Evolutionary conservation across 2,113 vertebrate species (phyloP), one percentile per base, ranked within the genome.

Genomic region (Xerus inauris): DNA sequence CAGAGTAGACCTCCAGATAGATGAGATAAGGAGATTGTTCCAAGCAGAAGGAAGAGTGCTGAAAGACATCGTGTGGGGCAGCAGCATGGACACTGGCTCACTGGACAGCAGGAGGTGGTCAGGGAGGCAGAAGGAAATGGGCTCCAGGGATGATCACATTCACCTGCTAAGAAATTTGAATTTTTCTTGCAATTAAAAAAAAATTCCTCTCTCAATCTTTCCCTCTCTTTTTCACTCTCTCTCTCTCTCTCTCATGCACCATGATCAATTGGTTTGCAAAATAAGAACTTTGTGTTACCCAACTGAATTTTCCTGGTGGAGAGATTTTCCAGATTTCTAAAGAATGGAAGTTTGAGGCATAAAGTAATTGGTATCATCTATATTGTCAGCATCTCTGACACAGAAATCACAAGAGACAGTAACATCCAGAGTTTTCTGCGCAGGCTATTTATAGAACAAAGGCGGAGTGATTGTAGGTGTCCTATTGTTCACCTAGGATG

Each of bases 401-500:
- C 24, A 80, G 69, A 93, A 57, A 93, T 80, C 91, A 91, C 59
- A 87, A 83, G 47, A 38, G 7, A 32, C 38, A 82, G 2, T 13
- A 73, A 32, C 4, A 94, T 95, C 95, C 65, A 9, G 92, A 85
- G 72, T 96, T 94, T 95, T 94, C 64, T 69, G 93, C 89, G 26
- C 59, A 94, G 81, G 4, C 47, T 95, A 59, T 94, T 62, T 96
- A 85, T 82, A 69, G 81, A 95, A 98, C 83, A 93, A 96, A 93
- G 89, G 62, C 82, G 45, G 89, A 51, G n/a, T n/a, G 49, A 51
- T 72, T 90, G 81, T 40, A 76, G 49, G 45, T 71, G 45, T 0
- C 83, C 47, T 80, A 77, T 19, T 91, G 73, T 89, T 89, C 89
- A 93, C 51, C 88, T 82, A 82, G 64, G 67, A 87, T 45, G 77